phyloP scores from a whole-genome alignment of 2,797 vertebrate species.

The Picus viridis region DNA sequence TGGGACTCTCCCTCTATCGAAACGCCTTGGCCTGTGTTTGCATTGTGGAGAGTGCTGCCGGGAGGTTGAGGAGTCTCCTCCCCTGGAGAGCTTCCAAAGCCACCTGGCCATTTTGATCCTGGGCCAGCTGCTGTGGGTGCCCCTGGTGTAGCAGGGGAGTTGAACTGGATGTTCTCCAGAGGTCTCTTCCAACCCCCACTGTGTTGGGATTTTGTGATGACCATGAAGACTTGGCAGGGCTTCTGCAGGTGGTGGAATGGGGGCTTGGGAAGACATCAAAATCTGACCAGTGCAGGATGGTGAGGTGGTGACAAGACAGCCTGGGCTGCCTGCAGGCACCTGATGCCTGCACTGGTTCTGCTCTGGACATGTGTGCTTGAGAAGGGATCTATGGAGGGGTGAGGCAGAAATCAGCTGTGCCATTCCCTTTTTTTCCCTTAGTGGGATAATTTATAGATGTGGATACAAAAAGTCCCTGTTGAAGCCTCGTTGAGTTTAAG shows the following conservation, averaged over 20 bases:
- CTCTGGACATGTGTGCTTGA: not conserved
- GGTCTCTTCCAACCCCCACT: not conserved
- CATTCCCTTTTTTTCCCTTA: not conserved
- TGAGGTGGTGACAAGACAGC: not conserved
- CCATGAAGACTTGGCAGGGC: not conserved
- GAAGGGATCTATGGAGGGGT: not conserved
- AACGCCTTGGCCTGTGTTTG: too few relatives aligned
- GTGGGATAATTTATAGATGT: not conserved
- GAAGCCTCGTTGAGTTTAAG: conserved; percentile 38
- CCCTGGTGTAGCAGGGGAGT: not conserved
- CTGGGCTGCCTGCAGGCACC: not conserved
- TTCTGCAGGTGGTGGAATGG: not conserved
- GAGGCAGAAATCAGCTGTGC: not conserved
- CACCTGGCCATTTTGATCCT: not conserved
- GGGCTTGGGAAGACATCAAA: not conserved
- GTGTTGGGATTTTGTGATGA: not conserved
- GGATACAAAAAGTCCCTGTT: not conserved
- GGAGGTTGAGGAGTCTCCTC: not conserved
- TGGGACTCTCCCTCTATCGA: too few relatives aligned
- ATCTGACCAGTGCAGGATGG: accelerated
- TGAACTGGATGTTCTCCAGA: not conserved
- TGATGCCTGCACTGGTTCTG: accelerated
- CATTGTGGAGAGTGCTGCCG: not conserved
- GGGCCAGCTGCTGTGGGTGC: not conserved
- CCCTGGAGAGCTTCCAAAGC: not conserved